These are phyloP conservation scores for Monomorium pharaonis DNA, from an alignment of 1,140 invertebrate genomes.

Conservation along the genomic window DNA sequence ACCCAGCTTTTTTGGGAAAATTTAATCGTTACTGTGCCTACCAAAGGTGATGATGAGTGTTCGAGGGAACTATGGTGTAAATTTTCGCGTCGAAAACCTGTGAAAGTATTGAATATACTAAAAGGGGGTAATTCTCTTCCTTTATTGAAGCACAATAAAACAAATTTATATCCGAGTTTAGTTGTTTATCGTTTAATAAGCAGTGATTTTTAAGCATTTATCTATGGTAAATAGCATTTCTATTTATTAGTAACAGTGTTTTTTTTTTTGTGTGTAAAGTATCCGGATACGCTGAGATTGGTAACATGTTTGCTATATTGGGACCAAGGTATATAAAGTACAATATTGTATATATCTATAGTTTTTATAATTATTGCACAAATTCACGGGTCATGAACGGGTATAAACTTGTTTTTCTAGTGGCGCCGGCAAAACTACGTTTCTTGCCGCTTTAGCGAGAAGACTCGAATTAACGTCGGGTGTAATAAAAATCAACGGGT, in stretches of 20 bases:
- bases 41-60: neutral
- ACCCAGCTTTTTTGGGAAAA: slow-evolving; percentile 48
- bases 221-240: neutral
- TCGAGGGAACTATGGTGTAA: neutral
- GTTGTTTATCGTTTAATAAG: neutral
- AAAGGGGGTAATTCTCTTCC: slow-evolving; percentile 47
- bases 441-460: slow-evolving; percentile 88
- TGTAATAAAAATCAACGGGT: slow-evolving; percentile 61
- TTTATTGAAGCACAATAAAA: neutral
- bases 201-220: neutral
- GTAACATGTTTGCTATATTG: slow-evolving; percentile 70
- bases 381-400: neutral
- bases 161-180: neutral
- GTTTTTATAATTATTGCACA: neutral
- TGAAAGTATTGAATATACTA: slow-evolving; percentile 22
- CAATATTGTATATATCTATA: neutral
- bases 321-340: slow-evolving; percentile 68
- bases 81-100: neutral
- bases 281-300: slow-evolving; percentile 64
- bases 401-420: slow-evolving; percentile 73
- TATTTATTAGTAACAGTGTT: neutral
- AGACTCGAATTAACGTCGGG: slow-evolving; percentile 51
- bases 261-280: slow-evolving; percentile 43
- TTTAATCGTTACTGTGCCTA: slow-evolving; percentile 3
- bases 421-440: slow-evolving; percentile 93